Evolutionary conservation across 2,113 vertebrate species (phyloP).

Genomic region (Passerina amoena): DNA sequence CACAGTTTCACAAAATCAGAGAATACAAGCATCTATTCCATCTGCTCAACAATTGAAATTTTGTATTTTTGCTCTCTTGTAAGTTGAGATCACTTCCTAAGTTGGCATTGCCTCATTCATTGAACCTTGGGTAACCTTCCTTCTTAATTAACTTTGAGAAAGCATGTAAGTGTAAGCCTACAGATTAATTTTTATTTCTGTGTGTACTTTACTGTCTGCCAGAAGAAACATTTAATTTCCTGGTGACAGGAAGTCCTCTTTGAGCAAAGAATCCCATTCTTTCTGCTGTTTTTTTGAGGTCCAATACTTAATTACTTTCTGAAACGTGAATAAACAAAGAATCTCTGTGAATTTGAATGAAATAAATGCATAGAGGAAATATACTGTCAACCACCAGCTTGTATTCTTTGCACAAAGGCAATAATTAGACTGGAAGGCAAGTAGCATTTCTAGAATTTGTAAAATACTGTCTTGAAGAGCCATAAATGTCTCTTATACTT

Average conservation of each 20-base stretch:
- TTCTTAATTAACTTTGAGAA: constrained; percentile 69
- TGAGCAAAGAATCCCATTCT: constrained; percentile 64
- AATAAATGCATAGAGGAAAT: constrained; percentile 48
- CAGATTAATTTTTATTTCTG: constrained; percentile 63
- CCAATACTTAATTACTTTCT: neutral
- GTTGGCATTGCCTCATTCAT: neutral
- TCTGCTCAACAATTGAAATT: neutral
- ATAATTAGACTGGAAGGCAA: neutral
- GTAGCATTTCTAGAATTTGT: neutral
- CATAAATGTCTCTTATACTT: neutral
- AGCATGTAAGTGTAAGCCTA: constrained; percentile 52
- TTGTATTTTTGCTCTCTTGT: neutral
- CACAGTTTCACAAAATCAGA: neutral
- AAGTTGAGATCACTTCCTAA: constrained; percentile 30
- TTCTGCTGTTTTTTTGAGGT: constrained; percentile 59
- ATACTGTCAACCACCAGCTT: constrained; percentile 19
- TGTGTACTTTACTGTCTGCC: constrained; percentile 58
- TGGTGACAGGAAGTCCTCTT: constrained; percentile 69
- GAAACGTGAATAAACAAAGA: neutral
- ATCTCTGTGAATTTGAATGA: constrained; percentile 30
- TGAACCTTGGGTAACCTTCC: constrained; percentile 67
- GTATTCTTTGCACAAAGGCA: constrained; percentile 20
- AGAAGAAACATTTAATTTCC: constrained; percentile 80
- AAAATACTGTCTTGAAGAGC: neutral
- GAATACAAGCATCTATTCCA: neutral